Evolutionary conservation across 2,888 invertebrate species (phyloP).

Genomic region (Caradrina clavipalpis): DNA sequence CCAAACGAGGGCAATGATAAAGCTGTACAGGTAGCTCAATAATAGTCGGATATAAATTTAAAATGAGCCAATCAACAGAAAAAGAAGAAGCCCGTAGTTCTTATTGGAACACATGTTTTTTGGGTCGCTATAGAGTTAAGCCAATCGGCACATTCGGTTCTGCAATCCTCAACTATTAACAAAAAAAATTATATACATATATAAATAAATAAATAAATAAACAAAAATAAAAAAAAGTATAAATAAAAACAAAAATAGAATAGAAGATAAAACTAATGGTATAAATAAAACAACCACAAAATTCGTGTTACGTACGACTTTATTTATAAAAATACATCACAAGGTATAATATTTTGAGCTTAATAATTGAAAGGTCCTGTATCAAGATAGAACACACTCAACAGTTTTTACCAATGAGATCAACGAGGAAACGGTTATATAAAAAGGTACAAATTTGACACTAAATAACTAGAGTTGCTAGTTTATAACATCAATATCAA

Average conservation of each 20-base stretch:
- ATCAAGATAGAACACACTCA: conserved; percentile 87
- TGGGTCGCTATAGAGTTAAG: too few species aligned
- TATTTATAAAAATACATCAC: conserved; percentile 90
- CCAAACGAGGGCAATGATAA: too few species aligned
- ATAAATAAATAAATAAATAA: too few species aligned
- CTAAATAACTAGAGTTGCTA: conserved; percentile 66
- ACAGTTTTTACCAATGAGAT: conserved; percentile 83
- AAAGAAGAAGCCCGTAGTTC: too few species aligned
- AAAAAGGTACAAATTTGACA: conserved; percentile 68
- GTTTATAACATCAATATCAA: conserved; percentile 42
- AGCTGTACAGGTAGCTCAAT: too few species aligned
- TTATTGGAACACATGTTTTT: too few species aligned
- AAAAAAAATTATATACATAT: too few species aligned
- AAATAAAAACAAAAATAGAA: neutral
- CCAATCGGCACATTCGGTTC: too few species aligned
- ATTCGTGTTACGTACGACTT: conserved; percentile 71
- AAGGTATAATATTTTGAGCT: conserved; percentile 89
- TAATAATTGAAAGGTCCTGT: conserved; percentile 87
- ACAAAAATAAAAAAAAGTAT: too few species aligned
- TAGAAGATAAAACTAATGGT: neutral
- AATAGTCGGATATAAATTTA: too few species aligned
- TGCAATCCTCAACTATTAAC: too few species aligned
- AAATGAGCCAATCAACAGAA: too few species aligned
- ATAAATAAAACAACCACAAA: conserved; percentile 45
- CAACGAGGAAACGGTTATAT: conserved; percentile 63